Evolutionary conservation across 2,113 vertebrate genomes (phyloP).

Genomic region (Tragelaphus imberbis): DNA sequence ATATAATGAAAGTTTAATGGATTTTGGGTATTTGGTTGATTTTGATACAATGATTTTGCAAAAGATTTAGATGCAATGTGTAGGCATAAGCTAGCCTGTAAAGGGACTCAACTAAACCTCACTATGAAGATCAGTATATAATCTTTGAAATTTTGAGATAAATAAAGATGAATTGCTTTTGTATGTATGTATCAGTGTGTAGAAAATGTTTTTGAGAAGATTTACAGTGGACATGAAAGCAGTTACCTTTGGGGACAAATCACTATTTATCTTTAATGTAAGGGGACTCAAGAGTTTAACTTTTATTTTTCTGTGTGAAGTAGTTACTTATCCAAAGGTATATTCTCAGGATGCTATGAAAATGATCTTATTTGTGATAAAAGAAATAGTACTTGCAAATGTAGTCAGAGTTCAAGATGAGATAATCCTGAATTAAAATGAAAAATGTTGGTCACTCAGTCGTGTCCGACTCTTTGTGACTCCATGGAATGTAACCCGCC

Average conservation of each 20-base stretch:
- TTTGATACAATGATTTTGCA: not conserved
- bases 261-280: not conserved
- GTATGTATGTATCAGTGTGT: not conserved
- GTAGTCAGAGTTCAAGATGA: not conserved
- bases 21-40: not conserved
- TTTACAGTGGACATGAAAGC: not conserved
- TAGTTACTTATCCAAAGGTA: not conserved
- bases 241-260: not conserved
- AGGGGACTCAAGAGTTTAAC: not conserved
- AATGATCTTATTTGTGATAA: not conserved
- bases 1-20: not conserved
- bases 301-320: not conserved
- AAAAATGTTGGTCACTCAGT: not conserved
- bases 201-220: not conserved
- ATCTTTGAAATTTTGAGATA: not conserved
- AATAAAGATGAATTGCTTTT: not conserved
- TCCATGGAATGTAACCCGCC: not conserved
- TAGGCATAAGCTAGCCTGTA: not conserved
- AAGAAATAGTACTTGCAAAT: not conserved
- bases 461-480: accelerated
- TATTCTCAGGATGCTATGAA: not conserved
- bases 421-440: not conserved
- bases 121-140: not conserved
- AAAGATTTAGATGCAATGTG: not conserved
- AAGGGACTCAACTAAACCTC: not conserved